Evolutionary conservation across 1,140 invertebrate species (phyloP).

Genomic region (Apis florea): DNA sequence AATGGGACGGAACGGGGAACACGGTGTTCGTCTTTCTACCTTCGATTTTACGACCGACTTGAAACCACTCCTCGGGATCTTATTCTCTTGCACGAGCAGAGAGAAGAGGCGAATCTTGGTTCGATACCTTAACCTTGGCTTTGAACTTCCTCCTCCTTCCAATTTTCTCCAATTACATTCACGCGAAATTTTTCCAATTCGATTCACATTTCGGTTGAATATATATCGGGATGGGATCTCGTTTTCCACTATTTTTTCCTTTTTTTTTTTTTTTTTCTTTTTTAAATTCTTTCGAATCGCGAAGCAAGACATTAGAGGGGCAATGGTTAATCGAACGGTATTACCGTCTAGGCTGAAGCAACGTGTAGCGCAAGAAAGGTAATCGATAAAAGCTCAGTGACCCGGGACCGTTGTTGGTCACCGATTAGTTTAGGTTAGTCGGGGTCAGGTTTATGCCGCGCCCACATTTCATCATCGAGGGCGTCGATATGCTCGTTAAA

Average conservation of each 20-base stretch:
- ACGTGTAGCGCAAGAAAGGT: conserved; percentile 62
- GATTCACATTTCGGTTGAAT: too few relatives aligned
- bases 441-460: conserved; percentile 39
- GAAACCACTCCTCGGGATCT: neutral
- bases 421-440: conserved; percentile 64
- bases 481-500: neutral
- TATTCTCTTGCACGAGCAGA: neutral
- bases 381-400: conserved; percentile 65
- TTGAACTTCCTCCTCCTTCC: neutral
- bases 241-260: too few relatives aligned
- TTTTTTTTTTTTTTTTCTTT: too few relatives aligned
- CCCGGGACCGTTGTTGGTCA: conserved; percentile 50
- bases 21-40: neutral
- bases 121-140: neutral
- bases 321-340: conserved; percentile 58
- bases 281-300: too few relatives aligned
- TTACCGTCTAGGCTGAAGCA: conserved; percentile 43
- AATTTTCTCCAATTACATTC: too few relatives aligned
- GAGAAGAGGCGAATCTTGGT: neutral
- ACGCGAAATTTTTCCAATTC: too few relatives aligned
- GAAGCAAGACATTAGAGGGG: conserved; percentile 21
- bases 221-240: too few relatives aligned
- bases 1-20: neutral
- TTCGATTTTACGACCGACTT: neutral
- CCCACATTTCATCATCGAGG: neutral